Conservation (phyloP, 1,140 invertebrate genomes). For the Gyrodactylus salaris region DNA sequence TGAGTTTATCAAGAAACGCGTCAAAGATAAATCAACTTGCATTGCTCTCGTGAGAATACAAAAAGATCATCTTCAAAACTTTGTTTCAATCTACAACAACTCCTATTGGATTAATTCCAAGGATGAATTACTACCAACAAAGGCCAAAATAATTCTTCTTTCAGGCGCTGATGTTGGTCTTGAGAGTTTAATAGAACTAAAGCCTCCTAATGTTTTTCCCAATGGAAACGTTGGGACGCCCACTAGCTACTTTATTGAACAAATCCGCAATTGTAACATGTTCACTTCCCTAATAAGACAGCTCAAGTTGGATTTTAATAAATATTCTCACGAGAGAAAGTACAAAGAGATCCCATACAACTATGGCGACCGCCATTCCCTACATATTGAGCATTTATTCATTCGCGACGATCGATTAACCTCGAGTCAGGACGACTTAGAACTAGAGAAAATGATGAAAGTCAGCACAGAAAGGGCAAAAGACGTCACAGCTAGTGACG, state of each 20-base stretch:
- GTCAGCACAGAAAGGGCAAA: not conserved
- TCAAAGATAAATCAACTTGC: not conserved
- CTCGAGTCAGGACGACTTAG: not conserved
- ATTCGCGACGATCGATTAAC: not conserved
- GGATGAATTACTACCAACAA: not conserved
- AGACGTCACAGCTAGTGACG: not conserved
- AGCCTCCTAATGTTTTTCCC: constrained; percentile 22
- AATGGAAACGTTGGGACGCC: constrained; percentile 29
- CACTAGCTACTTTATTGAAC: constrained; percentile 22
- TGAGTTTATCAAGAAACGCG: not conserved
- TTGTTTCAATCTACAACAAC: not conserved
- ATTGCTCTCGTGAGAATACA: not conserved
- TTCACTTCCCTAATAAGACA: constrained; percentile 25
- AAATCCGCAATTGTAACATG: constrained; percentile 24
- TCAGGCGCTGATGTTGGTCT: no score
- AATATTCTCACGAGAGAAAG: constrained; percentile 15
- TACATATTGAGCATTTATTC: not conserved
- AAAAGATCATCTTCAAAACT: not conserved
- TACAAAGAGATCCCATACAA: constrained; percentile 24
- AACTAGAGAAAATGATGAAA: not conserved
- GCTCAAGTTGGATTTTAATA: constrained; percentile 19
- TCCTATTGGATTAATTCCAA: not conserved
- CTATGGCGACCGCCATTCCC: constrained; percentile 15
- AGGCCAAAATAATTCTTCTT: no score
- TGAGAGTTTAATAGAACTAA: constrained; percentile 20